phyloP scores from a whole-genome alignment of 2,113 vertebrate genomes.

The Ciconia boyciana region DNA sequence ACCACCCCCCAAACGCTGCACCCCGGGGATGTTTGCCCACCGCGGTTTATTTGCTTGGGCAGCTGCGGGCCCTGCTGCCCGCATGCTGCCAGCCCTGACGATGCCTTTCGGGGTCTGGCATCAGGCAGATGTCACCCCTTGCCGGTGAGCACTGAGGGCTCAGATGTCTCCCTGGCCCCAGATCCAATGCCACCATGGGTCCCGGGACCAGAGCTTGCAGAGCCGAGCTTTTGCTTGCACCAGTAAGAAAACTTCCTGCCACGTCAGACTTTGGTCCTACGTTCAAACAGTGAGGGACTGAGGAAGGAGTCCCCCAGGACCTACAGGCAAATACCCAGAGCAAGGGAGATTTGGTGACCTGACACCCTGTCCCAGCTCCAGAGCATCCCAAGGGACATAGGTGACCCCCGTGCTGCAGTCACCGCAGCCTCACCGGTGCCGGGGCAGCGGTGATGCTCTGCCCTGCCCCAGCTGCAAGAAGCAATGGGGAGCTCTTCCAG shows the following conservation, averaged over 20 bases:
- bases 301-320: neutral
- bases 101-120: neutral
- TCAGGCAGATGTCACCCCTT: neutral
- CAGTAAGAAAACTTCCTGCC: neutral
- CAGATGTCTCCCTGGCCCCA: neutral
- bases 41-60: neutral
- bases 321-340: neutral
- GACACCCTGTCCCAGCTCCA: neutral
- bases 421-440: rapidly evolving
- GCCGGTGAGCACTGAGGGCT: neutral
- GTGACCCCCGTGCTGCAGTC: neutral
- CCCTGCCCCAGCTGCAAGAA: neutral
- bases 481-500: neutral
- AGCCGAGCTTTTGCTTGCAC: neutral
- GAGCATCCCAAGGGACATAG: neutral
- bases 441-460: neutral
- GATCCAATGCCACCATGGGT: neutral
- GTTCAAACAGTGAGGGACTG: neutral
- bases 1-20: rapidly evolving
- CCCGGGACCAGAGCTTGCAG: neutral
- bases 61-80: neutral
- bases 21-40: neutral
- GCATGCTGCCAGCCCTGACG: neutral
- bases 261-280: neutral
- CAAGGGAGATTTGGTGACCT: neutral